These are phyloP conservation scores for Muricea muricata DNA, from an alignment of 92 coral and sea anemone species.

Conservation along the genomic window DNA sequence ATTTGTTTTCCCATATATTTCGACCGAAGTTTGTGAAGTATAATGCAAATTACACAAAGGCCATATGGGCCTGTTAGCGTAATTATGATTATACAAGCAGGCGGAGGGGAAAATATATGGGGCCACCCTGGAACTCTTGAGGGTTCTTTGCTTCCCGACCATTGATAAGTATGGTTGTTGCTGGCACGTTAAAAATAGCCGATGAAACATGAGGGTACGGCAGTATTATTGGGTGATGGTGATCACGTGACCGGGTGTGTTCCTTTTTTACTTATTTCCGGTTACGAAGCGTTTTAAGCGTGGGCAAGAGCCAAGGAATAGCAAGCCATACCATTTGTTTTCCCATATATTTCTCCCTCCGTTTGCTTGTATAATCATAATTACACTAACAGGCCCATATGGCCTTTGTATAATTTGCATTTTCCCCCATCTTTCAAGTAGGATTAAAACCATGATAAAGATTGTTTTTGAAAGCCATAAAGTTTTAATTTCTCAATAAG, in stretches of 20 bases:
- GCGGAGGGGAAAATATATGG: conserved; percentile 40
- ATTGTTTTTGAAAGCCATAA: too few relatives aligned
- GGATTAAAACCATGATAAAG: too few relatives aligned
- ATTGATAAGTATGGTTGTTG: not conserved
- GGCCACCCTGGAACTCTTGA: not conserved
- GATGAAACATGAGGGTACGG: conserved; percentile 6
- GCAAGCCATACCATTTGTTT: conserved; percentile 6
- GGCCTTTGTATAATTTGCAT: too few relatives aligned
- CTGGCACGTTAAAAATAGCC: conserved; percentile 19
- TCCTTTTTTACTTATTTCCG: not conserved
- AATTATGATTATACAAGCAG: conserved; percentile 37
- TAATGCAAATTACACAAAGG: conserved; percentile 35
- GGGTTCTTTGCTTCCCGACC: not conserved
- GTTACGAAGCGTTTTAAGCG: conserved; percentile 28
- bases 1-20: conserved; percentile 45
- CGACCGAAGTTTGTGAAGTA: conserved; percentile 32
- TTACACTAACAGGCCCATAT: too few relatives aligned
- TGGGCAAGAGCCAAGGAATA: not conserved
- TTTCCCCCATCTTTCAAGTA: too few relatives aligned
- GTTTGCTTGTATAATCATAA: too few relatives aligned
- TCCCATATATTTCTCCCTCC: too few relatives aligned
- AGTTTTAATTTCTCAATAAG: too few relatives aligned
- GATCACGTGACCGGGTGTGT: not conserved
- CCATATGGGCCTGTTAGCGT: conserved; percentile 19
- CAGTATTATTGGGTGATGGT: not conserved